phyloP scores from a whole-genome alignment of 2,888 invertebrate genomes.

The Gymnocheta viridis region DNA sequence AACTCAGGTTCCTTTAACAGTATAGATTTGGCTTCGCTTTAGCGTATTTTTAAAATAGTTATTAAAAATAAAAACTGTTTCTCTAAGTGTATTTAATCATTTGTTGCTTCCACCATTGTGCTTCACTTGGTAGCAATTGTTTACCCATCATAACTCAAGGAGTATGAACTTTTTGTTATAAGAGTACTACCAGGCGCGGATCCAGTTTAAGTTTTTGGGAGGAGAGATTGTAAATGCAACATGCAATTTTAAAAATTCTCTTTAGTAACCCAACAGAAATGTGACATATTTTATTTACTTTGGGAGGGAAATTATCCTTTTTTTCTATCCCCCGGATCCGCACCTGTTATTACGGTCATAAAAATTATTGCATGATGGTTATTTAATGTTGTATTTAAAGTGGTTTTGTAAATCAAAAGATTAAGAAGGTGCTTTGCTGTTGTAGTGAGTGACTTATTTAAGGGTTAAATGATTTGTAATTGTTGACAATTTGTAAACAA shows the following conservation, averaged over 20 bases:
- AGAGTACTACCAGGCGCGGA: too few relatives aligned
- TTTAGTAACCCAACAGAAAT: too few relatives aligned
- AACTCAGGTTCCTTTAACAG: too few relatives aligned
- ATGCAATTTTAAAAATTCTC: too few relatives aligned
- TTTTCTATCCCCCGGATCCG: too few relatives aligned
- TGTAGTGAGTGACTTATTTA: not conserved
- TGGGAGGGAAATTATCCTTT: too few relatives aligned
- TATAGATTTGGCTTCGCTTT: too few relatives aligned
- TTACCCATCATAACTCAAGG: conserved; percentile 38
- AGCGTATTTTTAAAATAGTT: not conserved
- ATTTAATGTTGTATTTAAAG: conserved; percentile 35
- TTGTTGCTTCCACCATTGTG: conserved; percentile 36
- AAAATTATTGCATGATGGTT: conserved; percentile 20
- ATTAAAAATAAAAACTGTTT: not conserved
- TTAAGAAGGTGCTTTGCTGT: conserved; percentile 25
- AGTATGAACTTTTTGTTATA: conserved; percentile 7
- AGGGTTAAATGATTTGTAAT: conserved; percentile 37
- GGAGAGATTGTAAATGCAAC: too few relatives aligned
- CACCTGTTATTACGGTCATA: too few relatives aligned
- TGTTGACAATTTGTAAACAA: conserved; percentile 55
- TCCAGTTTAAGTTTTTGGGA: too few relatives aligned
- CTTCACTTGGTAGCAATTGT: conserved; percentile 43
- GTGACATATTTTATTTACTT: too few relatives aligned
- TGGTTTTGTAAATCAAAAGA: conserved; percentile 51
- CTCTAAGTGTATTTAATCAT: conserved; percentile 24